Evolutionary conservation across 2,797 vertebrate species (phyloP).

Genomic region (Enteromius radiatus): DNA sequence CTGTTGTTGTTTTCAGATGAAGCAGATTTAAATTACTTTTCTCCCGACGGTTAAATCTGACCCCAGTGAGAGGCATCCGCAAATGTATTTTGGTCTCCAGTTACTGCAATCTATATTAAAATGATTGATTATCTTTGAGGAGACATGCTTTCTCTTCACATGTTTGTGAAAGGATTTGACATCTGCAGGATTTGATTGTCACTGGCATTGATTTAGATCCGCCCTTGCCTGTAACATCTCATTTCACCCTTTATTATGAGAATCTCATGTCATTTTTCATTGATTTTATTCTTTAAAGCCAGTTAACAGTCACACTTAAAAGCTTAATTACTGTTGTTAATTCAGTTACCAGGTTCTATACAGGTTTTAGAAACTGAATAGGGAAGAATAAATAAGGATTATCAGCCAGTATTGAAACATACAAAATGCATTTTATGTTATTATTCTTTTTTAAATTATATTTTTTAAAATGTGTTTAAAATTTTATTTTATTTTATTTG

Average conservation of each 20-base stretch:
- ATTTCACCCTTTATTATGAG: not conserved
- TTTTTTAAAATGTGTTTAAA: too few species aligned
- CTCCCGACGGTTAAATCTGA: not conserved
- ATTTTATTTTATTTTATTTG: too few species aligned
- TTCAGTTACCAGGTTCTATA: not conserved
- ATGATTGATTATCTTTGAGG: not conserved
- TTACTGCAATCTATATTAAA: not conserved
- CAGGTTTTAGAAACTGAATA: not conserved
- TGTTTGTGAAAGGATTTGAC: conserved; percentile 1
- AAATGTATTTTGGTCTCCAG: not conserved
- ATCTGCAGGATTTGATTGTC: conserved; percentile 10
- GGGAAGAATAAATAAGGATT: not conserved
- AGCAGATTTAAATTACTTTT: conserved; percentile 38
- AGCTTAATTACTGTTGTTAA: not conserved
- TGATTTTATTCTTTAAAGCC: not conserved
- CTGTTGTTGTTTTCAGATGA: conserved; percentile 23
- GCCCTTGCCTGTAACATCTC: not conserved
- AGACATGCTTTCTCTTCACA: not conserved
- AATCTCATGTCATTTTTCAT: not conserved
- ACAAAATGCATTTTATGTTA: too few species aligned
- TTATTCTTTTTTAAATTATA: not conserved
- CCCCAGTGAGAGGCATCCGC: not conserved
- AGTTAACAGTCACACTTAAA: not conserved
- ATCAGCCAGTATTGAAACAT: not conserved
- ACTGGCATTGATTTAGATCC: not conserved